Percentiles rank a stretch among this genome's conserved stretches.
Evolutionary conservation across 2,797 vertebrate genomes (phyloP).

Genomic region (Myotis findleyi): DNA sequence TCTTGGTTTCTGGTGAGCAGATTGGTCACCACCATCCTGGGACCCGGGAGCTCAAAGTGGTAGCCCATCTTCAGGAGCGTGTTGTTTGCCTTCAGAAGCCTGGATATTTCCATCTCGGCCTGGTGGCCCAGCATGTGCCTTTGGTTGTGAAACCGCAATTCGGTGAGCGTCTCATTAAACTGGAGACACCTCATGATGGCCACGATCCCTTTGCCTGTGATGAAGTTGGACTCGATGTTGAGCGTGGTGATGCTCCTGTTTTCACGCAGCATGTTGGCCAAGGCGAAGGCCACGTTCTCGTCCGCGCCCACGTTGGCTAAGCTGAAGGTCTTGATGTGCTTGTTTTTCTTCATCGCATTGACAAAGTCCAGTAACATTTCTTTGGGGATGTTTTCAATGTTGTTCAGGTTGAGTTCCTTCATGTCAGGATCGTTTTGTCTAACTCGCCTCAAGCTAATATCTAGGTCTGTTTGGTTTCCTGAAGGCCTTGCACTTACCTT

Average conservation of each 20-base stretch:
- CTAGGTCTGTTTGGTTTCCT: constrained; percentile 98
- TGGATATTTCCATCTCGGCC: constrained; percentile 97
- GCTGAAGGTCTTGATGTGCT: constrained; percentile 94
- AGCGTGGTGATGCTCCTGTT: constrained; percentile 95
- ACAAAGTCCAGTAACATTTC: constrained; percentile 97
- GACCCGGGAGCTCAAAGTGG: constrained; percentile 97
- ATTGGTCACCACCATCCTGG: constrained; percentile 98
- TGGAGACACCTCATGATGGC: constrained; percentile 98
- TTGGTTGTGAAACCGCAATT: constrained; percentile 99
- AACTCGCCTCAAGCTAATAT: constrained; percentile 93
- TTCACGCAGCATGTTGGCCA: constrained; percentile 98
- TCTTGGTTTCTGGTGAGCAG: constrained; percentile 97
- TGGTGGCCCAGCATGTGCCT: constrained; percentile 98
- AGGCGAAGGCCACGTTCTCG: constrained; percentile 92
- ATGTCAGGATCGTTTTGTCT: constrained; percentile 92
- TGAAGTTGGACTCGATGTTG: constrained; percentile 97
- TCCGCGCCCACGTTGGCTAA: constrained; percentile 97
- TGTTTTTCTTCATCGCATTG: constrained; percentile 96
- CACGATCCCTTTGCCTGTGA: constrained; percentile 96
- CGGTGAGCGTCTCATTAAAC: constrained; percentile 96
- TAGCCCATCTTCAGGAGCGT: constrained; percentile 98
- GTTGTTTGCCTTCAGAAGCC: constrained; percentile 96
- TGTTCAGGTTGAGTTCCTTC: constrained; percentile 98
- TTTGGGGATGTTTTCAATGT: constrained; percentile 98
- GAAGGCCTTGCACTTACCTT: constrained; percentile 97